phyloP scores from a whole-genome alignment of 2,113 vertebrate species.

The Carassius auratus region DNA sequence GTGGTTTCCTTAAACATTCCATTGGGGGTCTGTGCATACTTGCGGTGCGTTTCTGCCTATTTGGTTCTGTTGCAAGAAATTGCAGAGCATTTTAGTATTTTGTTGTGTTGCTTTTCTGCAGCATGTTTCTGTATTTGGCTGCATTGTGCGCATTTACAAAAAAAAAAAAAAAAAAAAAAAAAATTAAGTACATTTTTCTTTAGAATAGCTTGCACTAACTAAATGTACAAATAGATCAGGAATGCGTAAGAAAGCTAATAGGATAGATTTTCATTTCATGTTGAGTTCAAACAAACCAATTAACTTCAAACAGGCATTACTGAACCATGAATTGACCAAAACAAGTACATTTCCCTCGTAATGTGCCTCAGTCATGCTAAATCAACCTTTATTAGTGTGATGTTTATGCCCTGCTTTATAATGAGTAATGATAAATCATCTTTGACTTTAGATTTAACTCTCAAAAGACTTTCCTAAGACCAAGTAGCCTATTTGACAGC shows the following conservation, averaged over 20 bases:
- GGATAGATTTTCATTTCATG: not conserved
- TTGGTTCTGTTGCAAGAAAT: no score
- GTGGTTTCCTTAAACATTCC: no score
- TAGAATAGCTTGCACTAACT: not conserved
- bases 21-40: no score
- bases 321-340: not conserved
- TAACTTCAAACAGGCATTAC: not conserved
- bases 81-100: no score
- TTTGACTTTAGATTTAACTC: not conserved
- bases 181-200: not conserved
- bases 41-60: no score
- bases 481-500: not conserved
- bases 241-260: not conserved
- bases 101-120: no score
- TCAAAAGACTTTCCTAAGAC: not conserved
- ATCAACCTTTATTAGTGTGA: not conserved
- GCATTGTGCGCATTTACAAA: no score
- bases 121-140: no score
- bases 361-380: not conserved
- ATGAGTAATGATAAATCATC: not conserved
- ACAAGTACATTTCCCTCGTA: not conserved
- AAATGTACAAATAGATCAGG: not conserved
- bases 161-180: no score
- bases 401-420: not conserved
- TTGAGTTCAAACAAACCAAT: not conserved